These are phyloP conservation scores for Eristalinus sepulchralis DNA, from an alignment of 2,888 invertebrate species.

Conservation along the genomic window DNA sequence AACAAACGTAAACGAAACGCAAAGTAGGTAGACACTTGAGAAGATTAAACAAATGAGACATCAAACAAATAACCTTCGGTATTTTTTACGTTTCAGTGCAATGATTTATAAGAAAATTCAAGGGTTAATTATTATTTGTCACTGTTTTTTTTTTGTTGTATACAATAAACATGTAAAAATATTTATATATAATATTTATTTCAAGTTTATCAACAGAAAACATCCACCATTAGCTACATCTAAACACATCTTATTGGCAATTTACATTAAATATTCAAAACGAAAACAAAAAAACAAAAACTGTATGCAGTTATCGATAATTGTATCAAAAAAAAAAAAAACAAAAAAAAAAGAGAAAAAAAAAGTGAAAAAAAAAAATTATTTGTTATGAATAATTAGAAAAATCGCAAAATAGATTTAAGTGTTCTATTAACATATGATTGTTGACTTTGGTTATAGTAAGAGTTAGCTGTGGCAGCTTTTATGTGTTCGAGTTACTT, in stretches of 20 bases:
- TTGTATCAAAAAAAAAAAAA: constrained; percentile 17
- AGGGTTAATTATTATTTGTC: not conserved
- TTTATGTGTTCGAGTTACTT: constrained; percentile 82
- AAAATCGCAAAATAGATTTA: constrained; percentile 56
- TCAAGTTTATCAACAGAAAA: constrained; percentile 34
- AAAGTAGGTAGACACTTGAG: not conserved
- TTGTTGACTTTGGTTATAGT: constrained; percentile 72
- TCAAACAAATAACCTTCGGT: not conserved
- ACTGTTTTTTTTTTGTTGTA: constrained; percentile 22
- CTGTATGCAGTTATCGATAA: constrained; percentile 50
- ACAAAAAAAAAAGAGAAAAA: constrained; percentile 24
- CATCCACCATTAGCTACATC: constrained; percentile 47
- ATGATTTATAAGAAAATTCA: constrained; percentile 10
- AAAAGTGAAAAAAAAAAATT: not conserved
- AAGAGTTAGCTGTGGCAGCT: not conserved
- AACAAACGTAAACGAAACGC: not conserved
- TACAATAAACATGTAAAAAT: constrained; percentile 33
- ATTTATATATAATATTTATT: constrained; percentile 6
- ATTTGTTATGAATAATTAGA: not conserved
- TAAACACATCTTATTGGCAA: constrained; percentile 39
- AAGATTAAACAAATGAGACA: not conserved
- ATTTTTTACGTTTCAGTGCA: constrained; percentile 5
- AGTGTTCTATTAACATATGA: constrained; percentile 75
- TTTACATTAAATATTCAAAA: constrained; percentile 30
- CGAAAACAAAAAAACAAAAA: constrained; percentile 44